Conservation (phyloP, 2,888 invertebrate species). For the Chelonus formosanus region DNA sequence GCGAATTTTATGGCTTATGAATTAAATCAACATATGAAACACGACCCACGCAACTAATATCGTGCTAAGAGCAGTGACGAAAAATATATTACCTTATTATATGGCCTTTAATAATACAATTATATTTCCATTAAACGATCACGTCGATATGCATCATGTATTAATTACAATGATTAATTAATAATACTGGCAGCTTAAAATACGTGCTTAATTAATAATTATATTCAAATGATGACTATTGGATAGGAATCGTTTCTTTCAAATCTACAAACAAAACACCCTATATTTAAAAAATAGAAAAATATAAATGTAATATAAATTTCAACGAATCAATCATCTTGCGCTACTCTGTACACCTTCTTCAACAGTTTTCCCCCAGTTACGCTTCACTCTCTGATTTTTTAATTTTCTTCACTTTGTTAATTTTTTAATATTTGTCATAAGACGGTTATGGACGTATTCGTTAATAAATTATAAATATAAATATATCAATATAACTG, state of each 20-base stretch:
- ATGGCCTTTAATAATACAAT: not conserved
- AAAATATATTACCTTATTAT: constrained; percentile 34
- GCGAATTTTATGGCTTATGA: constrained; percentile 50
- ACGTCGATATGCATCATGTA: constrained; percentile 59
- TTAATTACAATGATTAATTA: constrained; percentile 58
- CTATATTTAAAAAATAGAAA: constrained; percentile 40
- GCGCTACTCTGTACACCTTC: constrained; percentile 20
- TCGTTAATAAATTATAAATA: no score
- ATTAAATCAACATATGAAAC: constrained; percentile 47
- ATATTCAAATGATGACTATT: constrained; percentile 22
- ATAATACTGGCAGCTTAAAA: constrained; percentile 59
- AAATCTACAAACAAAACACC: constrained; percentile 36
- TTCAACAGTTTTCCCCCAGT: not conserved
- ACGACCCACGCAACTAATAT: constrained; percentile 41
- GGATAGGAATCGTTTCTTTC: constrained; percentile 32
- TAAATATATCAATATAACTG: no score
- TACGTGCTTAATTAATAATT: constrained; percentile 33
- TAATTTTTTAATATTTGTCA: constrained; percentile 13
- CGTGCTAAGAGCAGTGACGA: constrained; percentile 46
- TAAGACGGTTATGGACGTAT: no score
- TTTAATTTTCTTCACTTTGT: constrained; percentile 5
- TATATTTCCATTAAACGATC: constrained; percentile 7
- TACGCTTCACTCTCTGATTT: not conserved
- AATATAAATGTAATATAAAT: constrained; percentile 41
- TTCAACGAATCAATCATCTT: constrained; percentile 34